Evolutionary conservation across 2,113 vertebrate genomes (phyloP).

Genomic region (Cavia aperea): DNA sequence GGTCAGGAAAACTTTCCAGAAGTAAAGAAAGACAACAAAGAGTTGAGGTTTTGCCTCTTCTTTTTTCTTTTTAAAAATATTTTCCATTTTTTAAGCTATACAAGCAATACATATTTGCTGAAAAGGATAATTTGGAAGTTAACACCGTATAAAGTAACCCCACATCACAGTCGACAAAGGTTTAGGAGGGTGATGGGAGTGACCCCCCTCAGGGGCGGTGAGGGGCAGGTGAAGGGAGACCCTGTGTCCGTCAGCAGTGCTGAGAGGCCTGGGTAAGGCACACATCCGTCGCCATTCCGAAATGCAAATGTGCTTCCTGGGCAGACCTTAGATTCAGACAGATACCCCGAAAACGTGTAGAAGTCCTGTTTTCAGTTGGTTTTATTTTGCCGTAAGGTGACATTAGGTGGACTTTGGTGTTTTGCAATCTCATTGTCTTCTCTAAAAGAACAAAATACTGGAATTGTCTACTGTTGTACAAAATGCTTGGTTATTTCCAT

Average conservation of each 20-base stretch:
- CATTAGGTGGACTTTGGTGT: neutral
- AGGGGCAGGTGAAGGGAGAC: neutral
- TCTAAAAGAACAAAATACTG: neutral
- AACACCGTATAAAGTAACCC: neutral
- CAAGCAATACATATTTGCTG: neutral
- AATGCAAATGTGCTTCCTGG: accelerated
- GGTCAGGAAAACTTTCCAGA: neutral
- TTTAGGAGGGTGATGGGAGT: neutral
- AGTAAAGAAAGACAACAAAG: neutral
- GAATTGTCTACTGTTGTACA: neutral
- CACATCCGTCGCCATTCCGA: accelerated
- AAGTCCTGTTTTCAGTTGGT: neutral
- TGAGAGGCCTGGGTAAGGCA: neutral
- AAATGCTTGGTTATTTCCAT: neutral
- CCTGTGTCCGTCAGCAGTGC: accelerated
- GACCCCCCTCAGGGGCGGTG: neutral
- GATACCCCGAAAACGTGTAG: neutral
- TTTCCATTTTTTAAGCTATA: neutral
- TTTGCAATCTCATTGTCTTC: slow-evolving; percentile 17
- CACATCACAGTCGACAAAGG: neutral
- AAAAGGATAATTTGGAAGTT: neutral
- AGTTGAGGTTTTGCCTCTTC: neutral
- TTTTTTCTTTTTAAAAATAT: neutral
- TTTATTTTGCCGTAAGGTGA: neutral
- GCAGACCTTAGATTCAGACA: neutral